phyloP scores from a whole-genome alignment of 2,113 vertebrate genomes.

The Cochlearius cochlearius region DNA sequence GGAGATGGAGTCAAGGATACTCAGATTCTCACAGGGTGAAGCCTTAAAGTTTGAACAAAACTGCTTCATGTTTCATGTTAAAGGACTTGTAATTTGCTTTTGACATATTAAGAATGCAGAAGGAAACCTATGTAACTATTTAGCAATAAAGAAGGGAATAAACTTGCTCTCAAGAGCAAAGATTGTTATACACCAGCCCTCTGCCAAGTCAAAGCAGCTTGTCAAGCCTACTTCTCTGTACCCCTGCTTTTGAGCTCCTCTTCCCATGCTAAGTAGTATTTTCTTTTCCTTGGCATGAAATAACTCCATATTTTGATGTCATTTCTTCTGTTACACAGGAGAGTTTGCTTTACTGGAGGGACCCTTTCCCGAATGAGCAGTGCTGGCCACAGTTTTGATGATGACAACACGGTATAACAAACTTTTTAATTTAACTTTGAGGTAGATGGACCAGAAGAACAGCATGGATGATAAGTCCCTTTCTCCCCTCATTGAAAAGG shows the following conservation, averaged over 20 bases:
- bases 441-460: background rate
- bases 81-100: background rate
- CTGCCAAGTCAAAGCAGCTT: background rate
- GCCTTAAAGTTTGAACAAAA: background rate
- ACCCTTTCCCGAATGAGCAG: background rate
- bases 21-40: background rate
- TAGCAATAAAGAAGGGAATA: background rate
- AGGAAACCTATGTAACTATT: background rate
- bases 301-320: background rate
- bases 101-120: background rate
- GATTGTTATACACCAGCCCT: background rate
- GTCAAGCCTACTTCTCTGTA: background rate
- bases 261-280: background rate
- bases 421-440: background rate
- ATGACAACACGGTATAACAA: background rate
- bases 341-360: background rate
- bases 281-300: slow-evolving; percentile 28
- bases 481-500: background rate
- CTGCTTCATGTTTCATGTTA: background rate
- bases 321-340: background rate
- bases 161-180: background rate
- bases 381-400: background rate
- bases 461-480: background rate
- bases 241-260: background rate
- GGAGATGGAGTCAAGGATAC: background rate